Evolutionary conservation across 2,888 invertebrate species (phyloP).

Genomic region (Scaptomyza reducta): DNA sequence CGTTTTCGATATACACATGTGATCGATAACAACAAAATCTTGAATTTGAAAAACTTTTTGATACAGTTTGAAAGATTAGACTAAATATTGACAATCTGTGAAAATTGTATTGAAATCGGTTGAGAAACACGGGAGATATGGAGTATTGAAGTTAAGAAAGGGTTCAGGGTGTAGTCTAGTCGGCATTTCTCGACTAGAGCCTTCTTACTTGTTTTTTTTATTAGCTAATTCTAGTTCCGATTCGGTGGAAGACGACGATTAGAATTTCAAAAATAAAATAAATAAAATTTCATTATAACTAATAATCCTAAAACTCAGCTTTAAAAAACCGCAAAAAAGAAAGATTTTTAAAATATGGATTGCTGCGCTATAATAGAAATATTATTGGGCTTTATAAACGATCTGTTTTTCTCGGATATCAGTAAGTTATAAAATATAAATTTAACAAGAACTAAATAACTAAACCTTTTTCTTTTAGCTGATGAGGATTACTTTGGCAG

Average conservation of each 20-base stretch:
- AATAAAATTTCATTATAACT: constrained; percentile 12
- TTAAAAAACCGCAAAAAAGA: constrained; percentile 8
- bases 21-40: too few relatives aligned
- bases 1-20: too few relatives aligned
- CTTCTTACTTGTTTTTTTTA: too few relatives aligned
- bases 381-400: constrained; percentile 53
- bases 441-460: background rate
- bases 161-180: too few relatives aligned
- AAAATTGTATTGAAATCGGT: too few relatives aligned
- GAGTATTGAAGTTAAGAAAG: too few relatives aligned
- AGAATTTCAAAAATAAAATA: background rate
- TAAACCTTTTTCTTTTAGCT: constrained; percentile 31
- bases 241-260: constrained; percentile 11
- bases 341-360: constrained; percentile 28
- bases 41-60: too few relatives aligned
- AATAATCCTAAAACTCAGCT: background rate
- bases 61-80: too few relatives aligned
- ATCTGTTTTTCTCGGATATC: constrained; percentile 59
- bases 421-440: constrained; percentile 27
- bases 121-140: too few relatives aligned
- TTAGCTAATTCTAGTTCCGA: constrained; percentile 33
- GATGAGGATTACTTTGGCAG: constrained; percentile 55
- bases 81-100: too few relatives aligned
- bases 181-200: too few relatives aligned
- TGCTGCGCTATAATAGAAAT: constrained; percentile 55